Conservation (phyloP, 1,140 invertebrate species). For the Agrilus planipennis region DNA sequence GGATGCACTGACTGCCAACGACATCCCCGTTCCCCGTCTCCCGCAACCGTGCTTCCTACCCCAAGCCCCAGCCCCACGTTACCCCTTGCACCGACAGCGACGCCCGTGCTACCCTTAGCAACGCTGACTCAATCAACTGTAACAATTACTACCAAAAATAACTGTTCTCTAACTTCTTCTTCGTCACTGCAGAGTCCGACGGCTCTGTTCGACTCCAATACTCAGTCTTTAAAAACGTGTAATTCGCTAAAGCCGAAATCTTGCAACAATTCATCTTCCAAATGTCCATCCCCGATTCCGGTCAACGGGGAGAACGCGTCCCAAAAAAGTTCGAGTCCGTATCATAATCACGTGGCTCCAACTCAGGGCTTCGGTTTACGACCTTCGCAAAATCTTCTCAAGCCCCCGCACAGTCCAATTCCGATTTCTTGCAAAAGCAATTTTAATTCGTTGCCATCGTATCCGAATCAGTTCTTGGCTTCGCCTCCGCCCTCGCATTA, state of each 20-base stretch:
- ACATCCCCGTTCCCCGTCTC: constrained; percentile 64
- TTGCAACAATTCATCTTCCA: too few relatives aligned
- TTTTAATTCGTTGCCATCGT: too few relatives aligned
- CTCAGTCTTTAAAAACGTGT: too few relatives aligned
- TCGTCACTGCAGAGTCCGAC: constrained; percentile 10
- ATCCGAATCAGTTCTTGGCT: constrained; percentile 16
- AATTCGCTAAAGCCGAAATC: too few relatives aligned
- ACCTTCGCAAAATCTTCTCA: constrained; percentile 24
- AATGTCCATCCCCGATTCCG: too few relatives aligned
- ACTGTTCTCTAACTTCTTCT: constrained; percentile 2
- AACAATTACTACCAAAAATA: constrained; percentile 5
- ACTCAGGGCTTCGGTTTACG: constrained; percentile 34
- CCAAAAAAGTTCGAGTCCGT: too few relatives aligned
- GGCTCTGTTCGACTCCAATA: too few relatives aligned
- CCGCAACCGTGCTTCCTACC: constrained; percentile 38
- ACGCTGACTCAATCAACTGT: constrained; percentile 24
- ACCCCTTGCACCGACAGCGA: constrained; percentile 25
- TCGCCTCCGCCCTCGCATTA: constrained; percentile 9
- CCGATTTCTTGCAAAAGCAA: too few relatives aligned
- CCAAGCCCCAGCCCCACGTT: constrained; percentile 42
- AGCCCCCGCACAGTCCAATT: background rate
- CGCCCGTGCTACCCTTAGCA: constrained; percentile 14
- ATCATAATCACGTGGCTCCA: too few relatives aligned
- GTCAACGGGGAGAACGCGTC: constrained; percentile 30
- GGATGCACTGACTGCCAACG: constrained; percentile 89